These are phyloP conservation scores for Macaria liturata DNA, from an alignment of 2,888 invertebrate species.

Conservation along the genomic window DNA sequence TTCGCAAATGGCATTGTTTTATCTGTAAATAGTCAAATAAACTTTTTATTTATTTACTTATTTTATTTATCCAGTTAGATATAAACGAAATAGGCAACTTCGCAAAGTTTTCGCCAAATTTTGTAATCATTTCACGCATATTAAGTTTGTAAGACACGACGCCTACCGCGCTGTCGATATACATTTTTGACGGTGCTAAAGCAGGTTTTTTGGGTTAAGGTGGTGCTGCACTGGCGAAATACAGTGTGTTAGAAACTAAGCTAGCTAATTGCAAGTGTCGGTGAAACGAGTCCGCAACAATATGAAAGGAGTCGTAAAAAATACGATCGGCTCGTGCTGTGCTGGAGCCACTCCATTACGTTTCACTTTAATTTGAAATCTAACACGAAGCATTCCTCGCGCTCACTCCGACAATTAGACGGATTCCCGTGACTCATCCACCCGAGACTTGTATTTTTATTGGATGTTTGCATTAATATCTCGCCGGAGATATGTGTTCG, in stretches of 20 bases:
- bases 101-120: conserved; percentile 11
- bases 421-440: conserved; percentile 77
- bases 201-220: background rate
- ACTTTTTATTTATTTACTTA: no score
- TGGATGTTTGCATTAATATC: conserved; percentile 70
- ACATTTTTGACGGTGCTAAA: no score
- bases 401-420: conserved; percentile 71
- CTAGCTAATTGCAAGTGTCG: conserved; percentile 17
- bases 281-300: conserved; percentile 20
- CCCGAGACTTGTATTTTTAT: conserved; percentile 74
- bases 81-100: conserved; percentile 3
- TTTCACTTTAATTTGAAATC: conserved; percentile 70
- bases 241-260: no score
- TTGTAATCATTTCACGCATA: background rate
- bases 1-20: conserved; percentile 7
- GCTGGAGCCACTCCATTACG: conserved; percentile 46
- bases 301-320: conserved; percentile 29
- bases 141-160: no score
- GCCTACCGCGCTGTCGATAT: background rate
- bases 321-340: conserved; percentile 27
- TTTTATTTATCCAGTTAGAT: background rate
- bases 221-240: no score
- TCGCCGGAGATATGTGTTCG: conserved; percentile 56
- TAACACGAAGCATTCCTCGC: conserved; percentile 65
- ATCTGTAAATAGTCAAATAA: no score